Base-by-base conservation (phyloP, 2,888 invertebrate genomes). In the Tinea semifulvella region DNA sequence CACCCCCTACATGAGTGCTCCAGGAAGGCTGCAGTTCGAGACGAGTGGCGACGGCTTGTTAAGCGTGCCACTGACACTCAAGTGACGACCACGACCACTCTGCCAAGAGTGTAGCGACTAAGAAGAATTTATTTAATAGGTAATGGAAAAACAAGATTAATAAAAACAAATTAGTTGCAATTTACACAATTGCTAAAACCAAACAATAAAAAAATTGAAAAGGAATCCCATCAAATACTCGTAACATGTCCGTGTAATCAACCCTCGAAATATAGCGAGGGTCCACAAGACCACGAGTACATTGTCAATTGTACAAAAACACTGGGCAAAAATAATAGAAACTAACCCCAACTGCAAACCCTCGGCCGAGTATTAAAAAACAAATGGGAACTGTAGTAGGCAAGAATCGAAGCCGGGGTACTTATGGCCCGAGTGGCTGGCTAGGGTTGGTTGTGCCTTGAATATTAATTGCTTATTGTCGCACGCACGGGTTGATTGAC, bases 261-360 rank as follows among this genome's bases (percentile, higher is more conserved):
- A 36, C 36, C 36, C 36, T 36, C 36, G 36, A 36, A 31, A 13
- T 36, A 18, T 10, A 16, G 14, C 36, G 18, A 31, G 36, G 36
- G 36, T 18, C 36, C 18, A 36, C 18, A 18, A 14, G 6, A 36
- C 36, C 36, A 36, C 36, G 16, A 36, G 36, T 36, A 36, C 36
- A 10, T 36, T 75, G 76, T 75, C 77, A 68, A 64, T 65, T 19
- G 65, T 60, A 70, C 65, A 63, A 72, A 69, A 74, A 76, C 75
- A 74, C 60, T 61, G 64, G 65, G 65, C 57, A 53, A 58, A 63
- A 76, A 77, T 76, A 77, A 75, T 74, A 68, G 69, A 74, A 77
- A 72, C 73, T 68, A 40, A 71, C 75, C 77, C 75, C 64, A 51
- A 47, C 36, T 17, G 13, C 36, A 16, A n/a, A 18, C 17, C 17